Conservation (phyloP, 2,888 invertebrate genomes). For the Malthinus flaveolus region DNA sequence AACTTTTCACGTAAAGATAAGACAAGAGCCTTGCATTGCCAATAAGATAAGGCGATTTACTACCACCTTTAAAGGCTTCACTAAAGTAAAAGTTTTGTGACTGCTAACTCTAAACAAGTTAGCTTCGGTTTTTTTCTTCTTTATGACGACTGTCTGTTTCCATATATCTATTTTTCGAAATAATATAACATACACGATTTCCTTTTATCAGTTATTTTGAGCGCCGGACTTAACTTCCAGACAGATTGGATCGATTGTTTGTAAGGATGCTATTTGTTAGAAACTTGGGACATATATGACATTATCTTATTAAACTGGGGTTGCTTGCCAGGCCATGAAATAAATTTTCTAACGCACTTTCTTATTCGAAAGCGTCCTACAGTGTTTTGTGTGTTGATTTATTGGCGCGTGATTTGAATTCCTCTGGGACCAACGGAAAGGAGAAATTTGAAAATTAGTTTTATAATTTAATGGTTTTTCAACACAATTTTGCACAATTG, state of each 20-base stretch:
- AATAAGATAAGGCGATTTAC: slow-evolving; percentile 30
- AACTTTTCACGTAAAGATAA: slow-evolving; percentile 29
- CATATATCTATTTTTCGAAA: slow-evolving; percentile 22
- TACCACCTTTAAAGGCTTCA: slow-evolving; percentile 23
- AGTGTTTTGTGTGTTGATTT: slow-evolving; percentile 49
- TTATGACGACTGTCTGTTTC: slow-evolving; percentile 22
- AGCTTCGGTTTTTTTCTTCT: slow-evolving; percentile 8
- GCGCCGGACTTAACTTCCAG: slow-evolving; percentile 39
- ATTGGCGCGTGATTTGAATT: slow-evolving; percentile 50
- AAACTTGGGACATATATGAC: slow-evolving; percentile 45
- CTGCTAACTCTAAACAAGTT: slow-evolving; percentile 12
- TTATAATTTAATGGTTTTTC: slow-evolving; percentile 35
- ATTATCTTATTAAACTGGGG: slow-evolving; percentile 50
- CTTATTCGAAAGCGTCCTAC: slow-evolving; percentile 44
- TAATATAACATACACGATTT: slow-evolving; percentile 13
- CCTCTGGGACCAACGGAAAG: slow-evolving; percentile 37
- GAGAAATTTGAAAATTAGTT: slow-evolving; percentile 46
- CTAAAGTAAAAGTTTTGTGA: slow-evolving; percentile 23
- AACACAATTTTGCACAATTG: slow-evolving; percentile 15
- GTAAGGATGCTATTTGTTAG: slow-evolving; percentile 46
- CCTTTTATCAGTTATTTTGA: slow-evolving; percentile 27
- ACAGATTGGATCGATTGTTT: slow-evolving; percentile 44
- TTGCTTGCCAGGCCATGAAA: slow-evolving; percentile 51
- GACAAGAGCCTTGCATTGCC: slow-evolving; percentile 29
- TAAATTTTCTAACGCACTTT: slow-evolving; percentile 50